Percentiles rank a stretch among this genome's conserved stretches.
These are phyloP conservation scores for Leptinotarsa juncta DNA, from an alignment of 2,888 invertebrate genomes.

Conservation along the genomic window DNA sequence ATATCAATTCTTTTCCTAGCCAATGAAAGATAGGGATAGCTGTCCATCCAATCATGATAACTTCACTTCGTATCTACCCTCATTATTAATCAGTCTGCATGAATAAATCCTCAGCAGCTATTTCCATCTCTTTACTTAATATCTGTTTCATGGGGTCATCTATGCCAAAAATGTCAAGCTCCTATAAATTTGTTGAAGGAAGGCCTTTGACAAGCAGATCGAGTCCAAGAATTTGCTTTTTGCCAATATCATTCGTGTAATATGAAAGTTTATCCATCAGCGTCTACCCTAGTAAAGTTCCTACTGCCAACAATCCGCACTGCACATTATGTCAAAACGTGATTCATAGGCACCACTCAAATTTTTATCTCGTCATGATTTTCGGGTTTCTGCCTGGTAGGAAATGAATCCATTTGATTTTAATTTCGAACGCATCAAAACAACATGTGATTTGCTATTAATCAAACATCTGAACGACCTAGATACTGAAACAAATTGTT, in stretches of 20 bases:
- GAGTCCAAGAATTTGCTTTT: background rate
- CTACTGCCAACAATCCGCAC: constrained; percentile 23
- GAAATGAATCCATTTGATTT: background rate
- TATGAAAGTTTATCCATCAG: background rate
- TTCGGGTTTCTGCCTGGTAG: background rate
- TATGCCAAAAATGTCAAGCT: constrained; percentile 31
- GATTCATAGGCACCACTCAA: background rate
- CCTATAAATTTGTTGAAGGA: constrained; percentile 28
- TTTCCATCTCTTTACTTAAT: constrained; percentile 18
- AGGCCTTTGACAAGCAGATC: constrained; percentile 23
- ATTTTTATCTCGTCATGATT: background rate
- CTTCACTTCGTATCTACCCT: constrained; percentile 40
- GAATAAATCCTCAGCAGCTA: constrained; percentile 33
- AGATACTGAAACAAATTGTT: constrained; percentile 50
- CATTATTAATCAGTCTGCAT: background rate
- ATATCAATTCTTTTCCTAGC: constrained; percentile 36
- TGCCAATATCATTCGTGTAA: too few species aligned
- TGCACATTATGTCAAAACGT: background rate
- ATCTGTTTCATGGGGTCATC: constrained; percentile 26
- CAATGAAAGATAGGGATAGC: constrained; percentile 35
- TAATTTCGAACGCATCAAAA: constrained; percentile 48
- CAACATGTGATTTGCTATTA: constrained; percentile 46
- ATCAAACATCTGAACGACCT: constrained; percentile 45
- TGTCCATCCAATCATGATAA: constrained; percentile 41
- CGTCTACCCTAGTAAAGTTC: background rate